Conservation (phyloP, 1,140 invertebrate species). For the Sycobia sp. region DNA sequence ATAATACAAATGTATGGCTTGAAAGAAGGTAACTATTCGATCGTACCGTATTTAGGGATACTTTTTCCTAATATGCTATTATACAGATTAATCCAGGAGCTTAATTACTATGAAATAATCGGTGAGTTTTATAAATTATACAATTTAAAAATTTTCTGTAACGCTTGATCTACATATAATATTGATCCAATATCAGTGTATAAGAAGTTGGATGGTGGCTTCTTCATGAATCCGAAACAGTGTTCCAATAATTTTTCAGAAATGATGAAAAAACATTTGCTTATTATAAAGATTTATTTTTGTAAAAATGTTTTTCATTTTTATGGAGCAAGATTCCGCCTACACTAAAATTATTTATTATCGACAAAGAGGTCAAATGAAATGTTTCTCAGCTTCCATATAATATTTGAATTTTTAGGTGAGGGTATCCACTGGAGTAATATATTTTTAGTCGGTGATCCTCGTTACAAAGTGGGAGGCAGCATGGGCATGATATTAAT, state of each 20-base stretch:
- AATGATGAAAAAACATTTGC: no score
- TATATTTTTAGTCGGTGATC: conserved; percentile 57
- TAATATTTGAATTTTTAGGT: conserved; percentile 50
- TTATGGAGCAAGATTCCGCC: no score
- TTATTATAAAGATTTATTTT: background rate
- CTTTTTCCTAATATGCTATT: conserved; percentile 28
- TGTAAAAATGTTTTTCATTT: no score
- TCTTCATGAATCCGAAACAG: no score
- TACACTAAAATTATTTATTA: no score
- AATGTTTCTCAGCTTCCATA: no score
- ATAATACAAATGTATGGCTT: conserved; percentile 7
- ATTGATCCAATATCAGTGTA: no score
- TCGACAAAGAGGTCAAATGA: no score
- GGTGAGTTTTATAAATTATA: conserved; percentile 4
- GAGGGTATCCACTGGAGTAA: conserved; percentile 67
- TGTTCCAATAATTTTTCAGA: no score
- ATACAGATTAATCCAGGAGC: conserved; percentile 8
- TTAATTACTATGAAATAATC: conserved; percentile 25
- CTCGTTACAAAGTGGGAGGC: conserved; percentile 61
- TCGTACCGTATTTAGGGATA: conserved; percentile 28
- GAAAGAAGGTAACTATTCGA: background rate
- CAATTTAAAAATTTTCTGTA: no score
- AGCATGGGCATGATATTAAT: conserved; percentile 57
- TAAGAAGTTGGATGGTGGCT: no score
- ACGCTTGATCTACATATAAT: no score